phyloP scores from a whole-genome alignment of 1,140 invertebrate species.

The Melitaea cinxia region DNA sequence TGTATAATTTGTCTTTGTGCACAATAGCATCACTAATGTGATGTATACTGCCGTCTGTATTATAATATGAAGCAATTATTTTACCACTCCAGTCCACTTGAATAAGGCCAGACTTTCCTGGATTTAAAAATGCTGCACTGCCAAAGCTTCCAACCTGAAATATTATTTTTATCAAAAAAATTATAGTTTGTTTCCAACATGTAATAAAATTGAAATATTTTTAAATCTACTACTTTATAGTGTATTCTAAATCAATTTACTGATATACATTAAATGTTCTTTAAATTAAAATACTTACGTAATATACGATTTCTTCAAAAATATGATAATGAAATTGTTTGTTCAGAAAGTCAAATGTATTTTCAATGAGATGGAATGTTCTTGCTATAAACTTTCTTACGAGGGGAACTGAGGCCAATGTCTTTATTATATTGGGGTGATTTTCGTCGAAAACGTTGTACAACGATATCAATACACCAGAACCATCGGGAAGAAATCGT shows the following conservation, averaged over 20 bases:
- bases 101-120: conserved; percentile 78
- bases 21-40: conserved; percentile 85
- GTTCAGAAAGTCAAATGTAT: conserved; percentile 83
- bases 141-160: conserved; percentile 80
- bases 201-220: neutral
- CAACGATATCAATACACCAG: conserved; percentile 86
- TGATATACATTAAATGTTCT: no score
- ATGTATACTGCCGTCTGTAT: conserved; percentile 73
- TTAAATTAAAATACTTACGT: conserved; percentile 76
- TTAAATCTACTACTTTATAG: no score
- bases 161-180: neutral
- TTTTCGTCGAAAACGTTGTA: conserved; percentile 79
- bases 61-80: conserved; percentile 84
- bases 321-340: conserved; percentile 83
- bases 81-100: conserved; percentile 86
- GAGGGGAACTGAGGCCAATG: conserved; percentile 82
- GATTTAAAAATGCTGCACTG: conserved; percentile 47
- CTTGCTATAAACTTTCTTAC: conserved; percentile 84
- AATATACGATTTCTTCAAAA: conserved; percentile 80
- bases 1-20: conserved; percentile 78
- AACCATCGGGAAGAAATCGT: conserved; percentile 83
- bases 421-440: conserved; percentile 75
- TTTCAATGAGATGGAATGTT: conserved; percentile 80
- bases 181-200: neutral
- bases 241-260: no score